Conservation (phyloP, 2,888 invertebrate genomes). For the Drosophila austrosaltans region DNA sequence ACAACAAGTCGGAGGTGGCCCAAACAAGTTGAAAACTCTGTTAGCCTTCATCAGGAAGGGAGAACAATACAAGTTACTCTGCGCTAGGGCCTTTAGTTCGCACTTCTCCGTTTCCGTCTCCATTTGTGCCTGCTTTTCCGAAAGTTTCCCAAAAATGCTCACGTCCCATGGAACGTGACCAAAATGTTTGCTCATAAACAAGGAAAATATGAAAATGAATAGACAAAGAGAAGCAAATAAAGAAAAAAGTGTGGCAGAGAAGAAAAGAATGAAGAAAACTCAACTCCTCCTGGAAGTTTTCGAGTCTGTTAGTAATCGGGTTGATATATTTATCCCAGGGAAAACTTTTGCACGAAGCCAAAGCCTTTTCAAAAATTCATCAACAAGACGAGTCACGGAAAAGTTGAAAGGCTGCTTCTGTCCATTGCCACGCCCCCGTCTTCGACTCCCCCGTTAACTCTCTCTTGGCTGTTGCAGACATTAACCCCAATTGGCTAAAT, state of each 20-base stretch:
- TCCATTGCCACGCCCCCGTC: neutral
- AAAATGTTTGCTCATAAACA: slow-evolving; percentile 70
- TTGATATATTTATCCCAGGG: slow-evolving; percentile 54
- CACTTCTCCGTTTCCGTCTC: slow-evolving; percentile 4
- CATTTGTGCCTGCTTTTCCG: slow-evolving; percentile 27
- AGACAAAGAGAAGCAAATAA: slow-evolving; percentile 41
- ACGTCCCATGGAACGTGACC: slow-evolving; percentile 68
- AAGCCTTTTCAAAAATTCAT: slow-evolving; percentile 72
- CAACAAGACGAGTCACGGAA: slow-evolving; percentile 49
- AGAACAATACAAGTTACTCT: slow-evolving; percentile 1
- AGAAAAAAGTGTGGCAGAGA: slow-evolving; percentile 1
- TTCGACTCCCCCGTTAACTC: slow-evolving; percentile 16
- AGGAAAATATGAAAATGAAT: slow-evolving; percentile 75
- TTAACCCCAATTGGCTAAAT: slow-evolving; percentile 80
- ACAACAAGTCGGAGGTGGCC: neutral
- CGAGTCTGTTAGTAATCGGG: slow-evolving; percentile 51
- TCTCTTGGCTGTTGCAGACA: slow-evolving; percentile 47
- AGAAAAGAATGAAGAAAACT: slow-evolving; percentile 9
- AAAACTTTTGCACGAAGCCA: slow-evolving; percentile 30
- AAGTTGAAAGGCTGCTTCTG: slow-evolving; percentile 17
- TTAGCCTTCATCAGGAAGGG: slow-evolving; percentile 25
- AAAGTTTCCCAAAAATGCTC: slow-evolving; percentile 72
- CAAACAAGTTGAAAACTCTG: slow-evolving; percentile 9
- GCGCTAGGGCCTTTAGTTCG: slow-evolving; percentile 5
- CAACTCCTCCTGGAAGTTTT: slow-evolving; percentile 33